A percentile compares a stretch with the other conserved stretches of the same genome.
These are phyloP conservation scores for Macquaria ambigua DNA, from an alignment of 2,113 vertebrate genomes.

Conservation along the genomic window DNA sequence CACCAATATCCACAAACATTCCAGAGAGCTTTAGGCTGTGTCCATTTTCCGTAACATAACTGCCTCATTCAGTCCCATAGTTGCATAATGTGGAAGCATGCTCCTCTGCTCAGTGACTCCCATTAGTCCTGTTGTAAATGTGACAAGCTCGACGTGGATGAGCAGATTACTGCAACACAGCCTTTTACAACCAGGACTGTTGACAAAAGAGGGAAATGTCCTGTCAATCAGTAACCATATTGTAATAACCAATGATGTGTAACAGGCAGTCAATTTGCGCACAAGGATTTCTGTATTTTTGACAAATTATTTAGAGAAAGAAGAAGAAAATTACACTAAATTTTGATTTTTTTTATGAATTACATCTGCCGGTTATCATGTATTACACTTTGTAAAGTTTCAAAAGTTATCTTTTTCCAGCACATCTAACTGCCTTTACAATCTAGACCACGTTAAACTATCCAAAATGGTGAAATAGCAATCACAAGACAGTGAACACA, in stretches of 20 bases:
- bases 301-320: background rate
- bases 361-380: background rate
- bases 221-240: conserved; percentile 74
- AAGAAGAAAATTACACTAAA: background rate
- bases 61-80: conserved; percentile 38
- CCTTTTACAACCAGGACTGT: conserved; percentile 57
- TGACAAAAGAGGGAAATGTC: conserved; percentile 39
- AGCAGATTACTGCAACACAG: conserved; percentile 19
- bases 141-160: conserved; percentile 16
- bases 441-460: background rate
- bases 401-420: background rate
- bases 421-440: background rate
- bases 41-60: conserved; percentile 15
- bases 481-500: background rate
- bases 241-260: conserved; percentile 21
- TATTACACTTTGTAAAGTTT: no score
- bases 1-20: conserved; percentile 18
- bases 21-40: conserved; percentile 29
- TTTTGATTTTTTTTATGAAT: background rate
- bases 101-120: conserved; percentile 38
- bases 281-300: background rate
- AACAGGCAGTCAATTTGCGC: background rate
- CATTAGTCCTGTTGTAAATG: conserved; percentile 43
- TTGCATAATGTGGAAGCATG: conserved; percentile 49
- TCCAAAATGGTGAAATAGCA: background rate